These are phyloP conservation scores for Sipunculus nudus DNA, from an alignment of 2,888 invertebrate species.

Conservation along the genomic window DNA sequence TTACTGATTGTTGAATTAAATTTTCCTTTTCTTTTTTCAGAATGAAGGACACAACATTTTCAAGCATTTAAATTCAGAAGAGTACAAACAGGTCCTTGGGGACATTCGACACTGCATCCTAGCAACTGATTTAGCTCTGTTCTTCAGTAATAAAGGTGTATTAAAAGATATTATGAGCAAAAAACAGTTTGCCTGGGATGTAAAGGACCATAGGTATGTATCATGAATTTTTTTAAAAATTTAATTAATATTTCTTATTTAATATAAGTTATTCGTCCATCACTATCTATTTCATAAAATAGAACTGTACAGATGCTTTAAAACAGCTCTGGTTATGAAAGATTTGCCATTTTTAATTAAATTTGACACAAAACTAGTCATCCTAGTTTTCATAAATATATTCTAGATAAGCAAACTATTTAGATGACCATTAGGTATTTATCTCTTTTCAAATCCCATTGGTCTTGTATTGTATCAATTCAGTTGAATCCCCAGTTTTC, in stretches of 20 bases:
- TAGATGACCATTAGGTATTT: no score
- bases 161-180: slow-evolving; percentile 71
- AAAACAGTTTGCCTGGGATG: slow-evolving; percentile 74
- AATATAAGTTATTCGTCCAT: neutral
- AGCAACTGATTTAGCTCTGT: slow-evolving; percentile 84
- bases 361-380: no score
- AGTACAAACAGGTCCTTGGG: slow-evolving; percentile 79
- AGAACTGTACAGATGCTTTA: neutral
- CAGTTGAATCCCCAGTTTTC: no score
- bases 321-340: neutral
- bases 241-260: neutral
- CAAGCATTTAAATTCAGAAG: slow-evolving; percentile 75
- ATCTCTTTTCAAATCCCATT: no score
- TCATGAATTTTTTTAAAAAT: no score
- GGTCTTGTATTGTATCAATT: no score
- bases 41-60: slow-evolving; percentile 89
- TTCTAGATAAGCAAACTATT: no score
- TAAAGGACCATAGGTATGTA: slow-evolving; percentile 73
- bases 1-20: no score
- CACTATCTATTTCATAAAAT: neutral
- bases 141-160: slow-evolving; percentile 80
- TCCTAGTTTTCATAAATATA: no score
- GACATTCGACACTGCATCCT: slow-evolving; percentile 83
- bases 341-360: no score
- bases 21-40: slow-evolving; percentile 45